Percentiles rank a stretch among this genome's conserved stretches.
These are phyloP conservation scores for Urophycis tenuis DNA, from an alignment of 2,797 vertebrate genomes.

Conservation along the genomic window DNA sequence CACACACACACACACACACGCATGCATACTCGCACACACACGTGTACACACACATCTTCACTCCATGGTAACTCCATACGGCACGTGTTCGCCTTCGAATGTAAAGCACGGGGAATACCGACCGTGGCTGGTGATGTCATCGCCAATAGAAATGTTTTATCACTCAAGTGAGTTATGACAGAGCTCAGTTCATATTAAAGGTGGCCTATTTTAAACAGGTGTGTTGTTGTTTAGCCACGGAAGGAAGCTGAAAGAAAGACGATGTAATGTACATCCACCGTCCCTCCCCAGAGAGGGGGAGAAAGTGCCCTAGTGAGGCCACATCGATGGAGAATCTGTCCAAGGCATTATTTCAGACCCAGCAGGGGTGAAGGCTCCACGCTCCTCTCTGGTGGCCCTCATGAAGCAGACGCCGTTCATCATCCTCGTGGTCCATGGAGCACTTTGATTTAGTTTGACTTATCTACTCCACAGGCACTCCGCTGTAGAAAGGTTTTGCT, in stretches of 20 bases:
- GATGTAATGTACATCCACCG: too few species aligned
- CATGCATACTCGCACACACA: slow-evolving; percentile 12
- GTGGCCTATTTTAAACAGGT: background rate
- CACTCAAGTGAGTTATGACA: background rate
- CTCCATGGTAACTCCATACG: slow-evolving; percentile 43
- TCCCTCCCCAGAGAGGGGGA: background rate
- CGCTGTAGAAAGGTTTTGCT: slow-evolving; percentile 44
- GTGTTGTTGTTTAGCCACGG: background rate
- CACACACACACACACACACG: background rate
- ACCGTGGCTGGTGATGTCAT: slow-evolving; percentile 53
- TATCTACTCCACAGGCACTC: slow-evolving; percentile 30
- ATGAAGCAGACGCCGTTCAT: slow-evolving; percentile 18
- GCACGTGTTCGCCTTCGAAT: slow-evolving; percentile 23
- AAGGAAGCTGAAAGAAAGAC: too few species aligned
- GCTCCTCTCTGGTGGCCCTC: background rate
- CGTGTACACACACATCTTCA: slow-evolving; percentile 27
- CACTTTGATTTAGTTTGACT: slow-evolving; percentile 44
- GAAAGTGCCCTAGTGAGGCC: slow-evolving; percentile 6
- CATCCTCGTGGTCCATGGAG: slow-evolving; percentile 8
- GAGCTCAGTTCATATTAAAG: slow-evolving; percentile 30
- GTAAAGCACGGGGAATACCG: slow-evolving; percentile 44
- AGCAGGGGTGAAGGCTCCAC: background rate
- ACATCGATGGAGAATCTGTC: slow-evolving; percentile 33
- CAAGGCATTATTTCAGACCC: slow-evolving; percentile 24
- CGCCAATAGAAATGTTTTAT: slow-evolving; percentile 32